Conservation (phyloP, 2,888 invertebrate genomes). For the Sarcophaga subvicina region DNA sequence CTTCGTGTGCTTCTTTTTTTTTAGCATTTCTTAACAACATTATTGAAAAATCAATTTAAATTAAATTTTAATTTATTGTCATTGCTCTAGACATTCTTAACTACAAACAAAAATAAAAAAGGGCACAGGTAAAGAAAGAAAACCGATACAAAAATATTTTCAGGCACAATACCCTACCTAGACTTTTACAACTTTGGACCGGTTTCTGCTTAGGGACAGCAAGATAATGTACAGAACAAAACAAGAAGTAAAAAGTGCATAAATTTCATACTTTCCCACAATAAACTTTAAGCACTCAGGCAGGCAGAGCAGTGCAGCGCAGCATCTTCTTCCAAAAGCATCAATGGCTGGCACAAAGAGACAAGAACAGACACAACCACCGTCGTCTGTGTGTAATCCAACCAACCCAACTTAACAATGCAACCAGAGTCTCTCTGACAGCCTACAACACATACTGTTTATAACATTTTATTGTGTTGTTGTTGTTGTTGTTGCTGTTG, state of each 20-base stretch:
- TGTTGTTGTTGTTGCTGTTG: background rate
- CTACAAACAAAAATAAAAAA: background rate
- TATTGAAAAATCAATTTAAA: conserved; percentile 63
- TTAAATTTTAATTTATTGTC: conserved; percentile 66
- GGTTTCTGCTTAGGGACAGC: background rate
- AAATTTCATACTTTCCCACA: conserved; percentile 66
- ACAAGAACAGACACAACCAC: background rate
- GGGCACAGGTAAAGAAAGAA: too few species aligned
- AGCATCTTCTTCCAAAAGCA: conserved; percentile 34
- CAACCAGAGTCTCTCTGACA: conserved; percentile 16
- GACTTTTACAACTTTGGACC: conserved; percentile 4
- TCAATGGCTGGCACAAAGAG: conserved; percentile 8
- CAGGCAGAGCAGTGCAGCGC: background rate
- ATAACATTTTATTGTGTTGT: background rate
- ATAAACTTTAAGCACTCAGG: conserved; percentile 43
- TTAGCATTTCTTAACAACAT: conserved; percentile 33
- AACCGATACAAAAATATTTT: background rate
- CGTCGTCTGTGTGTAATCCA: background rate
- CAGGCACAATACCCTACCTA: background rate
- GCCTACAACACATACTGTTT: conserved; percentile 42
- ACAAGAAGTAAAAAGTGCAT: conserved; percentile 48
- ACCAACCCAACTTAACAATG: background rate
- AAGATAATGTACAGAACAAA: background rate
- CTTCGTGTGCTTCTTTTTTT: background rate
- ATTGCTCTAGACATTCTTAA: conserved; percentile 50